A percentile compares a stretch with the other conserved stretches of the same genome.
These are phyloP conservation scores for Pseudopipra pipra DNA, from an alignment of 2,113 vertebrate genomes.

Conservation along the genomic window DNA sequence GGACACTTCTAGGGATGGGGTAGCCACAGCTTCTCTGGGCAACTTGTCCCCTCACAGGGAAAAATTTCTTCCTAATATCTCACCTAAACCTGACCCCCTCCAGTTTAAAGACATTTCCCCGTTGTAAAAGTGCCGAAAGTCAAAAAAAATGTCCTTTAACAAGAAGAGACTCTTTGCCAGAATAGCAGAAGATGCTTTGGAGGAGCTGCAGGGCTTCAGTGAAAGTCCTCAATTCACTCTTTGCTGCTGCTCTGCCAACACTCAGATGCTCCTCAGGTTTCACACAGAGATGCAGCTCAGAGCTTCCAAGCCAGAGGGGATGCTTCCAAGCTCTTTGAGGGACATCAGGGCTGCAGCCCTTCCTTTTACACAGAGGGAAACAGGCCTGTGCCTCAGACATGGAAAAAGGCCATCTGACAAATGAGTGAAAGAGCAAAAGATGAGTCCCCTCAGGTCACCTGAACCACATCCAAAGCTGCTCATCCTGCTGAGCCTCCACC, in stretches of 20 bases:
- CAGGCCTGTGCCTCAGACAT: not conserved
- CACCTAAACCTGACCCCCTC: not conserved
- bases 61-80: accelerated
- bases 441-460: not conserved
- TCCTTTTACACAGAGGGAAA: not conserved
- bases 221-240: not conserved
- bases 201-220: not conserved
- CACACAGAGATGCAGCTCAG: not conserved
- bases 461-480: not conserved
- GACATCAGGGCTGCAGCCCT: not conserved
- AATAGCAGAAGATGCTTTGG: not conserved
- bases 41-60: not conserved
- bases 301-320: not conserved
- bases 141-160: not conserved
- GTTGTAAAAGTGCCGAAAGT: not conserved
- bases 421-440: not conserved
- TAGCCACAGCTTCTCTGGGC: not conserved
- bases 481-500: not conserved
- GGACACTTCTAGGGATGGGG: not conserved
- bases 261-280: not conserved
- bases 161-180: not conserved
- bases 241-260: not conserved
- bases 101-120: not conserved
- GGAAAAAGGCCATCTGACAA: not conserved
- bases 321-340: not conserved